A percentile compares a stretch with the other conserved stretches of the same genome.
phyloP scores from a whole-genome alignment of 2,797 vertebrate genomes.

The Chiropotes sagulatus region DNA sequence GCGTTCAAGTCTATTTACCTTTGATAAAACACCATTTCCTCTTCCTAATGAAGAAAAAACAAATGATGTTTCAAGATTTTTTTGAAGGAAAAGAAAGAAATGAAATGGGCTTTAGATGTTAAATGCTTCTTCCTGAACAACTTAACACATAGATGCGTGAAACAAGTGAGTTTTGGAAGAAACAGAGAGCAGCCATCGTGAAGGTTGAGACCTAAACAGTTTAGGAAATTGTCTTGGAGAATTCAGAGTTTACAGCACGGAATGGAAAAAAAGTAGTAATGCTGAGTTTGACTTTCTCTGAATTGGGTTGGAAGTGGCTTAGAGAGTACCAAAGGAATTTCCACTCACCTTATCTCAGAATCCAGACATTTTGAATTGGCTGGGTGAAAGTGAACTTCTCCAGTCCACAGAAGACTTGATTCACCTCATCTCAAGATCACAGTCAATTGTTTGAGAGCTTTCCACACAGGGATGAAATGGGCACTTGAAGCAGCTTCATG shows the following conservation, averaged over 20 bases:
- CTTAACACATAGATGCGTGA: slow-evolving; percentile 58
- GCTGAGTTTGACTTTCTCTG: background rate
- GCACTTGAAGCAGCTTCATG: no score
- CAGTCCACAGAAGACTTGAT: accelerated
- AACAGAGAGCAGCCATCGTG: accelerated
- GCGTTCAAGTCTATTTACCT: slow-evolving; percentile 41
- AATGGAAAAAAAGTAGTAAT: background rate
- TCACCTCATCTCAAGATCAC: background rate
- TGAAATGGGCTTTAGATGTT: slow-evolving; percentile 56
- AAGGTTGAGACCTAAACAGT: background rate
- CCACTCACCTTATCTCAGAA: background rate
- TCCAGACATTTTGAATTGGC: background rate
- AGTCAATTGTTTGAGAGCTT: background rate
- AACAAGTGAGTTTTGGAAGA: background rate
- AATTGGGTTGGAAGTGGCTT: background rate
- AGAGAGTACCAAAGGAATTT: background rate
- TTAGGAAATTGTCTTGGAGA: background rate
- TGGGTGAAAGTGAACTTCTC: background rate
- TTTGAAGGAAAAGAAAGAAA: slow-evolving; percentile 40
- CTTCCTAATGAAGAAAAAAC: slow-evolving; percentile 71
- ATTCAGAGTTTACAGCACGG: background rate
- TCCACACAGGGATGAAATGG: background rate
- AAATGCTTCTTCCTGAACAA: slow-evolving; percentile 67
- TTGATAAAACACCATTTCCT: slow-evolving; percentile 73
- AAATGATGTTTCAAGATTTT: slow-evolving; percentile 58